Base-by-base conservation (phyloP, 2,797 vertebrate genomes). In the Arctocebus calabarensis region DNA sequence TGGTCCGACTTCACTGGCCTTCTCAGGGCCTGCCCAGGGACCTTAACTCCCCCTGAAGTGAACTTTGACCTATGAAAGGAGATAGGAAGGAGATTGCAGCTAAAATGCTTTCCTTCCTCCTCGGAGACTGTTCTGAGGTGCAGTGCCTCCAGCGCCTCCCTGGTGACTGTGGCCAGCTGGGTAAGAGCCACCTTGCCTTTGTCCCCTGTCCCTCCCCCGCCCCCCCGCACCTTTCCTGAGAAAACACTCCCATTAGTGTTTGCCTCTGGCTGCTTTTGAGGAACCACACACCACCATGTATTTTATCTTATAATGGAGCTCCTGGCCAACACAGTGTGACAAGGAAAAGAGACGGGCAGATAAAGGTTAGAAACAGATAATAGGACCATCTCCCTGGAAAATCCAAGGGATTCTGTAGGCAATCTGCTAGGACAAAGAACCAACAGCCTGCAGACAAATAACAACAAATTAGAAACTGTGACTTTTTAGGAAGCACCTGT, bases 361-460 rank as follows among this genome's bases (percentile, higher is more conserved):
- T 27, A 11, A 55, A 19, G 13, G 52, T 34, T 37, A 43, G 29
- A 75, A 75, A 32, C 7, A 32, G 45, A 64, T 4, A 1, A 9
- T 29, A 14, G 7, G 17, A 22, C 32, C 0, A 1, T 23, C 73
- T 22, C 9, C 86, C 34, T 7, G 4, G 25, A 77, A 34, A 52
- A 48, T 19, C 73, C 59, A 10, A 9, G 7, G 20, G 16, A 64
- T 62, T 2, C 61, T 20, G 10, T 4, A 4, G 45, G 73, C 0
- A 0, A 3, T 29, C 59, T 4, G 20, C 8, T 11, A 1, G 25
- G 25, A 22, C 11, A 19, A 40, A 37, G 2, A 25, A 57, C 5
- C 17, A 9, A 22, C 37, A 40, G 25, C 16, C 17, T 3, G 23
- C n/a, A 0, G 11, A 57, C 48, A 6, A 32, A n/a, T 13, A 12